These are phyloP conservation scores for Leptatherina wallacei DNA, from an alignment of 2,797 vertebrate species.

Conservation along the genomic window DNA sequence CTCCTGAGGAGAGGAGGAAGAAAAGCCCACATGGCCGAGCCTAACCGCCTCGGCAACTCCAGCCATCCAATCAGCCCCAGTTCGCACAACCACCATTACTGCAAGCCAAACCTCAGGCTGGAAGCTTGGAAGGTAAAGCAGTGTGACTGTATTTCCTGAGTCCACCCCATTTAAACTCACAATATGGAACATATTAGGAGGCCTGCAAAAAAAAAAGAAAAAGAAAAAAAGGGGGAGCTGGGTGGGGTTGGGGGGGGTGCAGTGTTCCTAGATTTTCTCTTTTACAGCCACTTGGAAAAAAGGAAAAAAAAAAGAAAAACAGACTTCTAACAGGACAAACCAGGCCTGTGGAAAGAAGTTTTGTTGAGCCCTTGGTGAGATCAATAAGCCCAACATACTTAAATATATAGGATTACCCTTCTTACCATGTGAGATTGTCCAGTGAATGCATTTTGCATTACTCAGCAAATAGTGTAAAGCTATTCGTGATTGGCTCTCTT, in stretches of 20 bases:
- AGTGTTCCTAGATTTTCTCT: conserved; percentile 79
- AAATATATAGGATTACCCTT: conserved; percentile 66
- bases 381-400: conserved; percentile 66
- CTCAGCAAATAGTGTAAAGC: conserved; percentile 49
- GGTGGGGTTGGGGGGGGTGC: conserved; percentile 47
- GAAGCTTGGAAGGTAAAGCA: conserved; percentile 84
- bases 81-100: conserved; percentile 79
- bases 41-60: conserved; percentile 72
- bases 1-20: conserved; percentile 71
- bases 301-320: conserved; percentile 58
- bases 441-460: conserved; percentile 54
- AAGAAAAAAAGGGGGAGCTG: background rate
- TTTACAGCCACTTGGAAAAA: conserved; percentile 78
- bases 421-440: conserved; percentile 51
- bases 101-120: conserved; percentile 80
- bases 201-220: conserved; percentile 52
- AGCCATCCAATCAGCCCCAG: conserved; percentile 72
- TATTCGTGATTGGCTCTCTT: conserved; percentile 35
- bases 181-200: conserved; percentile 89
- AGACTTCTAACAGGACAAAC: conserved; percentile 74
- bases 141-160: conserved; percentile 87
- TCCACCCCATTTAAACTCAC: conserved; percentile 86
- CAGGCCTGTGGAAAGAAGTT: conserved; percentile 64
- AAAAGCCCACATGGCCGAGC: conserved; percentile 78
- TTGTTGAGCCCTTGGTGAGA: conserved; percentile 59